Conservation (phyloP, 1,140 invertebrate genomes). For the Temnothorax nylanderi region DNA sequence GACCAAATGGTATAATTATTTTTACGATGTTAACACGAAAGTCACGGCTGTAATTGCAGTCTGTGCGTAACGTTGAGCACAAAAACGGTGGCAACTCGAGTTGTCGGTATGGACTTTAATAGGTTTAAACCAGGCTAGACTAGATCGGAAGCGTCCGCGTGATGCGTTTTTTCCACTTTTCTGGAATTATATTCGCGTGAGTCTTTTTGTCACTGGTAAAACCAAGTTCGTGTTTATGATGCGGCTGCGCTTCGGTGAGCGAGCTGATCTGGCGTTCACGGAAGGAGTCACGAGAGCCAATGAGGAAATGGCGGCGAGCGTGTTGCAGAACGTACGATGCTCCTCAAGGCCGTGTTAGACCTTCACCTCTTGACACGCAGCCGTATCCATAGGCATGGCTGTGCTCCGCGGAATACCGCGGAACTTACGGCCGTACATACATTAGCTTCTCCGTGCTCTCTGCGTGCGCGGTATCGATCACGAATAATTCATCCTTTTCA, state of each 20-base stretch:
- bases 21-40: constrained; percentile 13
- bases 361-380: constrained; percentile 81
- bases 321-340: constrained; percentile 71
- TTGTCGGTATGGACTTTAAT: background rate
- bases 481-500: constrained; percentile 37
- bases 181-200: background rate
- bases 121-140: too few species aligned
- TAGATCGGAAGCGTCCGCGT: background rate
- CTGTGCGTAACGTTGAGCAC: background rate
- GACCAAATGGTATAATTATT: constrained; percentile 12
- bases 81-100: background rate
- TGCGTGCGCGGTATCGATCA: constrained; percentile 41
- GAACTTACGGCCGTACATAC: constrained; percentile 67
- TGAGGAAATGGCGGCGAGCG: constrained; percentile 66
- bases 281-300: constrained; percentile 67
- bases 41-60: background rate
- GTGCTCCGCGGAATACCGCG: constrained; percentile 66
- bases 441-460: constrained; percentile 45
- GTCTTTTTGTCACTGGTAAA: constrained; percentile 31
- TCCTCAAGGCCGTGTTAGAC: constrained; percentile 80
- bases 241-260: background rate
- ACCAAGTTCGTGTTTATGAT: constrained; percentile 31
- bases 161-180: background rate
- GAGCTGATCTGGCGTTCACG: constrained; percentile 60
- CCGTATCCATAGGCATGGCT: constrained; percentile 73